Evolutionary conservation across 2,888 invertebrate species (phyloP), one percentile per base, ranked within the genome.

Genomic region (Peribatodes rhomboidaria): DNA sequence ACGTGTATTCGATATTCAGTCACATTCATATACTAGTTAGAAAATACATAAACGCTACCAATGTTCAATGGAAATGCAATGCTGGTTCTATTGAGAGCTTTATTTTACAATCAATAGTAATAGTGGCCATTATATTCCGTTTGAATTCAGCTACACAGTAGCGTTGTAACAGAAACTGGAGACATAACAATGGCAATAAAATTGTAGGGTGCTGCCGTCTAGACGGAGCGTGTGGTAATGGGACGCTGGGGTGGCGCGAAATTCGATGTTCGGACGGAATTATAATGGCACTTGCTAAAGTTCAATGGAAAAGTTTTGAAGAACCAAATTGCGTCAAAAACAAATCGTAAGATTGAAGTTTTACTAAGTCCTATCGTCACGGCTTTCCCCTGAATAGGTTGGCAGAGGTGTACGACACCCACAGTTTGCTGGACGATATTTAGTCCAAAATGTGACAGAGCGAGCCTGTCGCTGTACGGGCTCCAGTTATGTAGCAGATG

Each of bases 101-200:
- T 8, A 20, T 16, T 35, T 35, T 20, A 20, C 18, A 35, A 35
- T 35, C 18, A 13, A 50, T 35, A 37, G 35, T 50, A 18, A 35
- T 18, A 33, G 13, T 18, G 16, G 8, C 13, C 20, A 20, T 37
- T 35, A 49, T 3, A 27, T 31, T 52, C 22, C 14, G n/a, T 11
- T 61, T 14, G 22, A 61, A 49, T 61, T 47, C 16, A 33, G 39
- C 31, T 42, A 9, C 6, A 14, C 46, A 14, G 10, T 54, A 14
- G n/a, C 13, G 31, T 58, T 54, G 57, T 52, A 46, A 59, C 60
- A 57, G 44, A 63, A 67, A 53, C 61, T 27, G 55, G 31, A 37
- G 47, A 60, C 61, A 59, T 67, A 57, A 71, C 61, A 52, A 60
- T 61, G 50, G 61, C 62, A 62, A 66, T 69, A 69, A 67, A 66